Evolutionary conservation across 2,888 invertebrate species (phyloP).

Genomic region (Limnephilus lunatus): DNA sequence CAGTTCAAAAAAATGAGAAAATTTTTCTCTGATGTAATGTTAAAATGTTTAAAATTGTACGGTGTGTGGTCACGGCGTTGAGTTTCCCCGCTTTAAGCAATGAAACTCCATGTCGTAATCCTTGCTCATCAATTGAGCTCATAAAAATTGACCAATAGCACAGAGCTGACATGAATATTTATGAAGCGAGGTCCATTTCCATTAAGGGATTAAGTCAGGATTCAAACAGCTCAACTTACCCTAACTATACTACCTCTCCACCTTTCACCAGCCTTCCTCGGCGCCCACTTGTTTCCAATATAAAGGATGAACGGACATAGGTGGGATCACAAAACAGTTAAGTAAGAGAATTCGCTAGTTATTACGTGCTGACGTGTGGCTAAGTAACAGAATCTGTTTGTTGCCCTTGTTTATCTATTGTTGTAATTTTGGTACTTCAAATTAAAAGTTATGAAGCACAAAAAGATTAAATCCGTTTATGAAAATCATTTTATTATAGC

Average conservation of each 20-base stretch:
- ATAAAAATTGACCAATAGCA: constrained; percentile 59
- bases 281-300: constrained; percentile 27
- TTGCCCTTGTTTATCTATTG: too few species aligned
- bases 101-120: constrained; percentile 12
- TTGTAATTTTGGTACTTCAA: too few species aligned
- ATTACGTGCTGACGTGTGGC: background rate
- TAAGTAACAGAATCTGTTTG: background rate
- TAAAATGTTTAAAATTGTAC: too few species aligned
- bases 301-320: constrained; percentile 8
- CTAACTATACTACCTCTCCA: background rate
- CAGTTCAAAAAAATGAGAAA: too few species aligned
- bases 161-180: constrained; percentile 54
- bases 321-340: background rate
- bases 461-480: too few species aligned
- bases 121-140: constrained; percentile 29
- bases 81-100: background rate
- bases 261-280: background rate
- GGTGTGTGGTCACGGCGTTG: too few species aligned
- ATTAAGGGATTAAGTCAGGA: constrained; percentile 60
- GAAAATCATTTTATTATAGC: too few species aligned
- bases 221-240: constrained; percentile 53
- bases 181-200: constrained; percentile 57
- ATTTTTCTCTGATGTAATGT: too few species aligned
- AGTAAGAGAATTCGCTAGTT: background rate
- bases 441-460: too few species aligned